phyloP scores from a whole-genome alignment of 2,113 vertebrate genomes.

The Dendrocopos noguchii region DNA sequence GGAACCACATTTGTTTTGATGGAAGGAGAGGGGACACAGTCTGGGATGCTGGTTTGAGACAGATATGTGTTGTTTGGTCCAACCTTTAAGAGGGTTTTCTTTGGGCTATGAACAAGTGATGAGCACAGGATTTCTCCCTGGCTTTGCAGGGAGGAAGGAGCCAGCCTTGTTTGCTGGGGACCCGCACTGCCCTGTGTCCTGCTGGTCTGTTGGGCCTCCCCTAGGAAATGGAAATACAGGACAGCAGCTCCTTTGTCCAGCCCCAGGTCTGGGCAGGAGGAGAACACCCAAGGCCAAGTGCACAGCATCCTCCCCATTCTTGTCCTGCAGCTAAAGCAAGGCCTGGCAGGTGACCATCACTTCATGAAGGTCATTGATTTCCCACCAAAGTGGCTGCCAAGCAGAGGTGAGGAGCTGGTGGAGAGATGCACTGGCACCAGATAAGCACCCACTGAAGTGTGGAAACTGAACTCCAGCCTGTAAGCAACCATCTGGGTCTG shows the following conservation, averaged over 20 bases:
- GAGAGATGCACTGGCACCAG: background rate
- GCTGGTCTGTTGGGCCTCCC: rapidly evolving
- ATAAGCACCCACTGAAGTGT: background rate
- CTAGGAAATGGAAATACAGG: background rate
- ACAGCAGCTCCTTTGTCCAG: background rate
- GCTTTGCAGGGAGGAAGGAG: background rate
- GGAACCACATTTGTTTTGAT: background rate
- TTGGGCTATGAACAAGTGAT: too few species aligned
- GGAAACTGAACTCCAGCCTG: background rate
- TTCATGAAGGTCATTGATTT: background rate
- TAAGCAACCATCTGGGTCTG: background rate
- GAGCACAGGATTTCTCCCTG: background rate
- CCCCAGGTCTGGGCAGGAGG: background rate
- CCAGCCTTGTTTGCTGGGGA: background rate
- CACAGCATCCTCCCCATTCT: too few species aligned
- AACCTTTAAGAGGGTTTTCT: background rate
- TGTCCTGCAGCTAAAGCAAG: background rate
- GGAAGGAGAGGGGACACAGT: background rate
- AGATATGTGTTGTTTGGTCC: rapidly evolving
- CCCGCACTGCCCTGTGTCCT: rapidly evolving
- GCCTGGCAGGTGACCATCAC: background rate
- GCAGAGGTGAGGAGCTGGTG: background rate
- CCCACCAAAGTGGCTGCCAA: background rate
- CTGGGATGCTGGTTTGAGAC: background rate
- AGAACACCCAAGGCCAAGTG: rapidly evolving